phyloP scores from a whole-genome alignment of 2,113 vertebrate genomes.

The Uropsilus gracilis region DNA sequence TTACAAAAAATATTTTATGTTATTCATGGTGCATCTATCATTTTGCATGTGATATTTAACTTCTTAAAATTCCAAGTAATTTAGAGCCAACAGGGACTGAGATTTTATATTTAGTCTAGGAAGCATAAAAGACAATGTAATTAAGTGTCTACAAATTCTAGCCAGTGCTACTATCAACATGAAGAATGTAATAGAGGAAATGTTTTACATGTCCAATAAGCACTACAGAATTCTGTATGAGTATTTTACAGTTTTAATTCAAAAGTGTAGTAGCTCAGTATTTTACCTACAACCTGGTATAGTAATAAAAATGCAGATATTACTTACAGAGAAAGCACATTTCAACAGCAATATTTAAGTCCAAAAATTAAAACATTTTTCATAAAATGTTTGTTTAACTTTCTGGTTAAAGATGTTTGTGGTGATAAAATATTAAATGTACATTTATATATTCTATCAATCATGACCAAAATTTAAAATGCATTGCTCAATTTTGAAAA shows the following conservation, averaged over 20 bases:
- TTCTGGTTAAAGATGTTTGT: constrained; percentile 30
- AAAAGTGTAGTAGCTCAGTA: constrained; percentile 4
- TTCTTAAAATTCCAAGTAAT: constrained; percentile 34
- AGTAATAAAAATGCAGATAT: not conserved
- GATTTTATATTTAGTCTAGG: not conserved
- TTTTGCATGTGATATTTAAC: not conserved
- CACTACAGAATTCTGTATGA: not conserved
- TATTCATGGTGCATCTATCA: not conserved
- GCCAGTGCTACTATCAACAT: not conserved
- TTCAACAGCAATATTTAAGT: not conserved
- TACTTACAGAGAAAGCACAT: constrained; percentile 7
- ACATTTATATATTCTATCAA: not conserved
- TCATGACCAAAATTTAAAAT: not conserved
- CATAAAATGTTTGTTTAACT: constrained; percentile 16
- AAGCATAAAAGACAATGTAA: constrained; percentile 42
- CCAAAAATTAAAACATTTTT: not conserved
- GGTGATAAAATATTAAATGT: not conserved
- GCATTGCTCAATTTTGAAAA: not conserved
- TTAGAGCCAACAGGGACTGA: not conserved
- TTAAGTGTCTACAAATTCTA: not conserved
- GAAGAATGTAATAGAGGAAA: constrained; percentile 39
- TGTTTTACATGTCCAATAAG: not conserved
- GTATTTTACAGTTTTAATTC: constrained; percentile 64
- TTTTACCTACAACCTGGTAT: not conserved
- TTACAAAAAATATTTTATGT: not conserved